A percentile compares a stretch with the other conserved stretches of the same genome.
These are phyloP conservation scores for Stenoptilia bipunctidactyla DNA, from an alignment of 2,888 invertebrate genomes.

Conservation along the genomic window DNA sequence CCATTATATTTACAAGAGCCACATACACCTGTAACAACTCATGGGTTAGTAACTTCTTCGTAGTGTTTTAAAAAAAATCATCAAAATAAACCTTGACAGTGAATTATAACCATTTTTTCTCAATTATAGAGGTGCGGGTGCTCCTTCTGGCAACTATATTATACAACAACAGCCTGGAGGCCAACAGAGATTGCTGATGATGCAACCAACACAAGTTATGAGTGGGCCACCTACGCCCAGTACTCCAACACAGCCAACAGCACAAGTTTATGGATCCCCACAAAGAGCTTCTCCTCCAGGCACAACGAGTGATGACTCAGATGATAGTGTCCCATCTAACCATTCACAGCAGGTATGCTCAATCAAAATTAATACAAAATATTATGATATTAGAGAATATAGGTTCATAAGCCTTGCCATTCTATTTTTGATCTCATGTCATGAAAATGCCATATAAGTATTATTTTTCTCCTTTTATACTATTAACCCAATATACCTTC, in stretches of 20 bases:
- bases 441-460: too few relatives aligned
- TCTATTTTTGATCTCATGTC: too few relatives aligned
- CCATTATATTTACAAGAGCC: slow-evolving; percentile 77
- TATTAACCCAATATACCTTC: too few relatives aligned
- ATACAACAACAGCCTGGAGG: slow-evolving; percentile 72
- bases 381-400: too few relatives aligned
- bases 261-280: slow-evolving; percentile 66
- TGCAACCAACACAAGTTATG: slow-evolving; percentile 66
- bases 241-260: slow-evolving; percentile 47
- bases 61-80: slow-evolving; percentile 1
- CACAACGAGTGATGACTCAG: slow-evolving; percentile 89
- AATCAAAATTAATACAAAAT: too few relatives aligned
- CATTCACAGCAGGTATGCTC: slow-evolving; percentile 69
- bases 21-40: slow-evolving; percentile 58
- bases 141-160: slow-evolving; percentile 72
- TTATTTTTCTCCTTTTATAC: too few relatives aligned
- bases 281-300: slow-evolving; percentile 76
- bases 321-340: slow-evolving; percentile 81
- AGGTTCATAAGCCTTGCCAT: too few relatives aligned
- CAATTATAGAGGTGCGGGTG: slow-evolving; percentile 51
- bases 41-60: slow-evolving; percentile 34
- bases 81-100: too few relatives aligned
- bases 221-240: slow-evolving; percentile 57
- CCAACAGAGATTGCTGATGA: slow-evolving; percentile 65
- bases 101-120: background rate